These are phyloP conservation scores for Diorhabda sublineata DNA, from an alignment of 1,140 invertebrate species.

Conservation along the genomic window DNA sequence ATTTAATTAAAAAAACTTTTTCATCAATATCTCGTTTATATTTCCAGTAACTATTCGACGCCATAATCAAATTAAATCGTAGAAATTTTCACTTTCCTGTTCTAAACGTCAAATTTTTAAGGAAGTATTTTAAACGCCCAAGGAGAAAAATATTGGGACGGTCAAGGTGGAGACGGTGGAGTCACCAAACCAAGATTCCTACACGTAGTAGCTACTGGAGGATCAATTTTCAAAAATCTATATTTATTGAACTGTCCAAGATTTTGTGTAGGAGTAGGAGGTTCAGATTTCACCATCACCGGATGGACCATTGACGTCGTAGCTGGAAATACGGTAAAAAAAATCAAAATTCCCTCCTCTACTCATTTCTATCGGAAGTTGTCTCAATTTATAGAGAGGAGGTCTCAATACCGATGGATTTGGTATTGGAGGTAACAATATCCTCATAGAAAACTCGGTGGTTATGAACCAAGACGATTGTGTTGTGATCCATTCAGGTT, in stretches of 20 bases:
- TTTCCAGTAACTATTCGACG: too few relatives aligned
- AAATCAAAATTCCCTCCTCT: not conserved
- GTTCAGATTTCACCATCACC: not conserved
- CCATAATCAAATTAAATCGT: too few relatives aligned
- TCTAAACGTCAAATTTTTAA: not conserved
- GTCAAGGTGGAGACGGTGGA: not conserved
- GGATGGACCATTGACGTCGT: not conserved
- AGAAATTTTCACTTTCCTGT: too few relatives aligned
- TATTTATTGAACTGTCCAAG: conserved; percentile 1
- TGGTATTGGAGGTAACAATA: conserved; percentile 5
- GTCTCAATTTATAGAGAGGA: not conserved
- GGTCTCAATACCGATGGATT: conserved; percentile 26
- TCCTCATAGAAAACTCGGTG: conserved; percentile 14
- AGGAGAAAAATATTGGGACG: conserved; percentile 10
- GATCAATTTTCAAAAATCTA: not conserved
- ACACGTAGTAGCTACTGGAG: too few relatives aligned
- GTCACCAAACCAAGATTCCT: not conserved
- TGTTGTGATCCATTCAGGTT: conserved; percentile 18
- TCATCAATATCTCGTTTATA: too few relatives aligned
- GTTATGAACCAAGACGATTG: conserved; percentile 29
- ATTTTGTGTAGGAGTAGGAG: not conserved
- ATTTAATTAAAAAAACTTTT: too few relatives aligned
- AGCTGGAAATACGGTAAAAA: not conserved
- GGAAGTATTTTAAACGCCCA: not conserved
- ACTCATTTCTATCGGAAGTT: not conserved